Evolutionary conservation across 2,888 invertebrate genomes (phyloP), one percentile per base, ranked within the genome.

Genomic region (Acanthosepion lycidas): DNA sequence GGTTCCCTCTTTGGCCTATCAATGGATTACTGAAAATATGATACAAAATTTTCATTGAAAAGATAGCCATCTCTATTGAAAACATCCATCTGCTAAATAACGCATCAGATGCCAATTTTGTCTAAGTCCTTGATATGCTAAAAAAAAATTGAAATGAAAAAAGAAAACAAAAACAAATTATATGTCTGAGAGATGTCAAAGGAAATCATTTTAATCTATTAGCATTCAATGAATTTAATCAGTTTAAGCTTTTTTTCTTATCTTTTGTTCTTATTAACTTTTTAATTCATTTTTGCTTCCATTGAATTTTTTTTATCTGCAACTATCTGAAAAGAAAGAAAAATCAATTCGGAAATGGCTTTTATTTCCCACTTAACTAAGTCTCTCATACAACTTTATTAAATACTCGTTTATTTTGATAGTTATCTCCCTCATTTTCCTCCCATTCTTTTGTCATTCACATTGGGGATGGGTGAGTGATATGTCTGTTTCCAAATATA

Each of bases 371-470:
- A 78, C 78, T 78, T 78, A 78, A 78, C 78, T 15, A 78, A 78
- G 78, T 78, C 78, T 78, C 78, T n/a, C 78, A 78, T 33, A 12
- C 78, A 78, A 78, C 78, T 78, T n/a, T 78, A 78, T 78, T 78
- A 78, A 78, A 78, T 78, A 78, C 78, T 78, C 78, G n/a, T 78
- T 78, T 78, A 78, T 78, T 78, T 78, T 78, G n/a, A 78, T 78
- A n/a, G 33, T 78, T n/a, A 78, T 78, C 78, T 33, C 78, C 33
- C 33, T 78, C 78, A 78, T 12, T 78, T 59, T 59, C 23, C 23
- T 78, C 5, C 12, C 15, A 33, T 78, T 12, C 15, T 28, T 78
- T 26, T 64, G 2, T 8, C 26, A 64, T 20, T 20, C 59, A 20
- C 6, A 20, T 28, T 28, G 78, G 12, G 78, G 33, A 15, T n/a